phyloP scores from a whole-genome alignment of 92 coral and sea anemone species.

The Zoanthus gigantus region DNA sequence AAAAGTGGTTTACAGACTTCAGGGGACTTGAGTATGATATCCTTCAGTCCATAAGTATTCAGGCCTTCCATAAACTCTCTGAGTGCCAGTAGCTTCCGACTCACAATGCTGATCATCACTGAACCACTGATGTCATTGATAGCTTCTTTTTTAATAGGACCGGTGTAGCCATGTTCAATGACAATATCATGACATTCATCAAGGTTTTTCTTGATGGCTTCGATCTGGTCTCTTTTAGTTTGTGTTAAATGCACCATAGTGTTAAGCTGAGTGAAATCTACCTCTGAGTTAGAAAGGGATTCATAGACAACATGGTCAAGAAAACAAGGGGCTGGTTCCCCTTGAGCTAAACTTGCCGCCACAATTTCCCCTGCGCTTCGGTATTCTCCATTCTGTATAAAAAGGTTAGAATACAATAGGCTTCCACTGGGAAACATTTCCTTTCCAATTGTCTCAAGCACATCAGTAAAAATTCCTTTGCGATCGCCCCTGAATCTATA shows the following conservation, averaged over 20 bases:
- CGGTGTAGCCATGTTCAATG: slow-evolving; percentile 17
- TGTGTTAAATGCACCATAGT: slow-evolving; percentile 13
- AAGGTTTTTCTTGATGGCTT: slow-evolving; percentile 29
- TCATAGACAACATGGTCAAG: slow-evolving; percentile 48
- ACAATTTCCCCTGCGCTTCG: slow-evolving; percentile 56
- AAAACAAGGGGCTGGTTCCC: slow-evolving; percentile 55
- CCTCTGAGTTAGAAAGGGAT: slow-evolving; percentile 12
- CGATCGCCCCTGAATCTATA: slow-evolving; percentile 23
- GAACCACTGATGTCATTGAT: background rate
- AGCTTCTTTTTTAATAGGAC: slow-evolving; percentile 2
- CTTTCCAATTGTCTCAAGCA: slow-evolving; percentile 25
- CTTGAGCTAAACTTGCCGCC: slow-evolving; percentile 53
- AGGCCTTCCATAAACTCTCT: slow-evolving; percentile 10
- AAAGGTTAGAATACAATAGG: slow-evolving; percentile 51
- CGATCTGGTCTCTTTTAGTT: slow-evolving; percentile 20
- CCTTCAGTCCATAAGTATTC: background rate
- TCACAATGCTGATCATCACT: slow-evolving; percentile 13
- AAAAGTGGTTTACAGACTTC: slow-evolving; percentile 15
- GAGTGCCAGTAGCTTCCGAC: background rate
- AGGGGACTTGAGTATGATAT: background rate
- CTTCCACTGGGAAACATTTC: slow-evolving; percentile 55
- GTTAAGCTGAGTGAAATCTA: slow-evolving; percentile 8
- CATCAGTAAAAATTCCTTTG: slow-evolving; percentile 42
- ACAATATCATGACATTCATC: background rate
- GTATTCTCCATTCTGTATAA: slow-evolving; percentile 43